Conservation (phyloP, 2,888 invertebrate species). For the Pterostichus niger region DNA sequence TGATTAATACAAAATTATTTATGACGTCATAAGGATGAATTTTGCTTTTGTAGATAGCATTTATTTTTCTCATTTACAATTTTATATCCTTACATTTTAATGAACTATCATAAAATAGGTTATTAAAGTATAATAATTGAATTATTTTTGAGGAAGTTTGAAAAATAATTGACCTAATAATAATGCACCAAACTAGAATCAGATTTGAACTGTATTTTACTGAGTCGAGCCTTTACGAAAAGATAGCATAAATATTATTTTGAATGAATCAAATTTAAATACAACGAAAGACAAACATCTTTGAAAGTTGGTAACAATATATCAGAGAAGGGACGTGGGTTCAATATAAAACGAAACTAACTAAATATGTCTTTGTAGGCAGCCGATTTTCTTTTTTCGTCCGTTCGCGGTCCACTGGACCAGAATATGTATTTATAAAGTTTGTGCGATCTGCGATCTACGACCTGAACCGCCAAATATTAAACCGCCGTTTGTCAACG, state of each 20-base stretch:
- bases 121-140: background rate
- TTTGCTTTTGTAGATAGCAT: slow-evolving; percentile 9
- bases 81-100: background rate
- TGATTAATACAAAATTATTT: slow-evolving; percentile 35
- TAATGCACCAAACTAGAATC: too few species aligned
- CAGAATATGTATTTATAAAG: slow-evolving; percentile 48
- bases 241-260: slow-evolving; percentile 23
- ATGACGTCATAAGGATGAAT: slow-evolving; percentile 9
- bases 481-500: slow-evolving; percentile 47
- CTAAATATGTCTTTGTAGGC: slow-evolving; percentile 39
- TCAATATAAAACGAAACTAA: slow-evolving; percentile 32
- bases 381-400: slow-evolving; percentile 28
- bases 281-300: slow-evolving; percentile 9
- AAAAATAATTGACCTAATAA: too few species aligned
- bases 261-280: slow-evolving; percentile 43
- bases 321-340: slow-evolving; percentile 23
- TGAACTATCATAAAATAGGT: background rate
- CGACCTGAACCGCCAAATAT: slow-evolving; percentile 33
- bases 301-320: slow-evolving; percentile 24
- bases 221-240: too few species aligned
- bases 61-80: slow-evolving; percentile 30
- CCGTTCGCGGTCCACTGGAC: slow-evolving; percentile 34
- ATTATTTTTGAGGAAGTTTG: too few species aligned
- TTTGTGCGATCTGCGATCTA: slow-evolving; percentile 33
- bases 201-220: background rate